Evolutionary conservation across 2,797 vertebrate genomes (phyloP).

Genomic region (Caiman crocodilus): DNA sequence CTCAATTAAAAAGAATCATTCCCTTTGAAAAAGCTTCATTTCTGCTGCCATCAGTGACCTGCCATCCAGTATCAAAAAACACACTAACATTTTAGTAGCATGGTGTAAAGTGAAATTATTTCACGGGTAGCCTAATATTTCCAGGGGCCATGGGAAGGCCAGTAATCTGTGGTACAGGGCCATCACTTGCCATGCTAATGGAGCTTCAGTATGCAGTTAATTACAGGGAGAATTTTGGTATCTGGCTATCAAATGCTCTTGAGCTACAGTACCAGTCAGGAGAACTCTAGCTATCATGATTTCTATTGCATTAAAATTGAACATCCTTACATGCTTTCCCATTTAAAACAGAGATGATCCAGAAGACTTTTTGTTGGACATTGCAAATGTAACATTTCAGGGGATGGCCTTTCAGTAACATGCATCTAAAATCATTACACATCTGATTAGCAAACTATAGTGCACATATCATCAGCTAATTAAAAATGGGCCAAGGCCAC

Average conservation of each 20-base stretch:
- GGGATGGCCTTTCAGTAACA: neutral
- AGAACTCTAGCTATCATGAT: slow-evolving; percentile 27
- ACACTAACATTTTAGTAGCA: slow-evolving; percentile 49
- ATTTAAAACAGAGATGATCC: slow-evolving; percentile 69
- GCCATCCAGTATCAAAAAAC: slow-evolving; percentile 28
- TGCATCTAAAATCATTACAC: slow-evolving; percentile 56
- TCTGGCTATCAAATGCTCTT: slow-evolving; percentile 49
- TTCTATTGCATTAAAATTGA: slow-evolving; percentile 37
- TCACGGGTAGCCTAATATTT: slow-evolving; percentile 66
- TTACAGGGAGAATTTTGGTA: slow-evolving; percentile 71
- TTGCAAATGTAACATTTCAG: neutral
- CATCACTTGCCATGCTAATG: slow-evolving; percentile 65
- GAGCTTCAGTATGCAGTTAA: slow-evolving; percentile 59
- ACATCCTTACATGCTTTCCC: slow-evolving; percentile 40
- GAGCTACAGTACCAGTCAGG: slow-evolving; percentile 18
- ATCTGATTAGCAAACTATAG: slow-evolving; percentile 64
- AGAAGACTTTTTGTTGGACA: slow-evolving; percentile 56
- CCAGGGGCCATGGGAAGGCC: slow-evolving; percentile 54
- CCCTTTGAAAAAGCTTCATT: slow-evolving; percentile 26
- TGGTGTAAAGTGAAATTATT: slow-evolving; percentile 57
- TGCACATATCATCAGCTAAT: slow-evolving; percentile 64
- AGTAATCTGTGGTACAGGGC: slow-evolving; percentile 54
- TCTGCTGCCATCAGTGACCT: slow-evolving; percentile 36
- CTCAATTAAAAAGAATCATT: neutral
- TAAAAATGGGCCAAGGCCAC: slow-evolving; percentile 58